Evolutionary conservation across 2,888 invertebrate species (phyloP), one percentile per base, ranked within the genome.

Genomic region (Heliothis peltigera): DNA sequence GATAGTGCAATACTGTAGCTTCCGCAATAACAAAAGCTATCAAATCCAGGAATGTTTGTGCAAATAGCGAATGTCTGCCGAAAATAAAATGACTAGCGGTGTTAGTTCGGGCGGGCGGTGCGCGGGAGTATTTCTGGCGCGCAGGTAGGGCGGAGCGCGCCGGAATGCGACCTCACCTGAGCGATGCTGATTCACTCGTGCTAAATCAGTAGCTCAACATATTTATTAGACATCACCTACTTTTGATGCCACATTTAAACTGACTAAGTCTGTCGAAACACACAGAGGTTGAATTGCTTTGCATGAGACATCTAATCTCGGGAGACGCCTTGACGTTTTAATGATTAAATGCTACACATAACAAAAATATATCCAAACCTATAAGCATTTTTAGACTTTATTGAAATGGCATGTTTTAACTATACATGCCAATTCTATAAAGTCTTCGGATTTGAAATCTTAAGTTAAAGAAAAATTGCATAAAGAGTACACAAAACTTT

Each of bases 141-240:
- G 91, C 94, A 94, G 94, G 94, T 94, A 93, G 89, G 87, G 88
- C 90, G 87, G 90, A 85, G 82, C 85, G 89, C 89, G 84, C 73
- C 86, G 94, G 94, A 93, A 95, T 95, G 88, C 93, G 95, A 92
- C 92, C 94, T 94, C 94, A 95, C 95, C 94, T 95, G 94, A 89
- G 86, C 87, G 77, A 85, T 86, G 87, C 91, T 94, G 94, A 94
- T 90, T 94, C 94, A 94, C 91, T 86, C 88, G 87, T 74, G 87
- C 94, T 94, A 94, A 91, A 92, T 93, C 89, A 92, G 92, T 91
- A 83, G 89, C 90, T 90, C 90, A 85, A 91, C 90, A 88, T 91
- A 86, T 87, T 87, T 87, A 88, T 89, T 86, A 87, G 82, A 87
- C 87, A 86, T 87, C 87, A 84, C 84, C 84, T 83, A 84, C 83